Evolutionary conservation across 2,888 invertebrate genomes (phyloP).

Genomic region (Pegoplata infirma): DNA sequence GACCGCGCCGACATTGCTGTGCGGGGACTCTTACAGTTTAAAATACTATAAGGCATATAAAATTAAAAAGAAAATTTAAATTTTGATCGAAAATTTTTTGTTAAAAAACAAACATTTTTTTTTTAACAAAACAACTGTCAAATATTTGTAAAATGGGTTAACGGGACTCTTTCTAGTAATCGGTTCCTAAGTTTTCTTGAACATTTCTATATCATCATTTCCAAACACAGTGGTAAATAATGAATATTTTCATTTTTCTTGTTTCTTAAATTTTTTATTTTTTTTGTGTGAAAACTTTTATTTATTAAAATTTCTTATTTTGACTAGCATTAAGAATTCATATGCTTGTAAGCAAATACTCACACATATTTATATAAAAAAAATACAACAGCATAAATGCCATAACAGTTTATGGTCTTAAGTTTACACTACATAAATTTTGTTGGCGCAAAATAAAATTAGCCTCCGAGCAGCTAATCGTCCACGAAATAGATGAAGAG

Average conservation of each 20-base stretch:
- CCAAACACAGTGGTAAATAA: not conserved
- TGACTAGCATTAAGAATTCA: not conserved
- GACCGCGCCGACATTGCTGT: too few relatives aligned
- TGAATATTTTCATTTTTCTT: not conserved
- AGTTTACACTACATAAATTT: conserved; percentile 75
- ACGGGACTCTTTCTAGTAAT: too few relatives aligned
- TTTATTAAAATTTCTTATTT: not conserved
- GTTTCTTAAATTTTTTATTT: not conserved
- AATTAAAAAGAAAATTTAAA: too few relatives aligned
- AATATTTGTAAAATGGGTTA: too few relatives aligned
- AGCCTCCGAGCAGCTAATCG: conserved; percentile 68
- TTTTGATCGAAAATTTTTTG: too few relatives aligned
- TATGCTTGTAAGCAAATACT: not conserved
- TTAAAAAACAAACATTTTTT: too few relatives aligned
- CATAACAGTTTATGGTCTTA: conserved; percentile 72
- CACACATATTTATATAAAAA: not conserved
- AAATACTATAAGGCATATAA: too few relatives aligned
- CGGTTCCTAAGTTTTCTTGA: too few relatives aligned
- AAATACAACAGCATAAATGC: conserved; percentile 57
- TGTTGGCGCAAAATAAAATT: conserved; percentile 70
- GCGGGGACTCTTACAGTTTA: too few relatives aligned
- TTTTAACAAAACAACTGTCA: too few relatives aligned
- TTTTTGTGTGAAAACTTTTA: too few relatives aligned
- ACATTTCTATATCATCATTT: too few relatives aligned
- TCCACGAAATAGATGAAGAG: conserved; percentile 68